Conservation (phyloP, 1,140 invertebrate species). For the Lucilia cuprina region DNA sequence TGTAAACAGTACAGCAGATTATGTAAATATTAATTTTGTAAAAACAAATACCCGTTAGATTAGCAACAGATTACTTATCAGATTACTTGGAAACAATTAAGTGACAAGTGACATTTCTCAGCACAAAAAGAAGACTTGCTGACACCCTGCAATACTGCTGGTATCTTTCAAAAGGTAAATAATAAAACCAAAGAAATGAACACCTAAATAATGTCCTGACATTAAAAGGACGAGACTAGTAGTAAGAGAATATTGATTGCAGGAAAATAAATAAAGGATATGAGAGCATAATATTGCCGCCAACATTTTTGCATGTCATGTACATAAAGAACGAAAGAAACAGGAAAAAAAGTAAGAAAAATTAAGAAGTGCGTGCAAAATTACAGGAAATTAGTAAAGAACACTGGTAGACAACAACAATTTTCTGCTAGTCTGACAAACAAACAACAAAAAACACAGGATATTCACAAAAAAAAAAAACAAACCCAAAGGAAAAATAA, state of each 20-base stretch:
- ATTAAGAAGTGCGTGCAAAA: slow-evolving; percentile 1
- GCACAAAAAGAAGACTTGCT: too few species aligned
- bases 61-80: too few species aligned
- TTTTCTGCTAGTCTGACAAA: not conserved
- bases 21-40: too few species aligned
- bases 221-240: not conserved
- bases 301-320: not conserved
- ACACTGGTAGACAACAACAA: not conserved
- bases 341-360: not conserved
- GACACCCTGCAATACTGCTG: too few species aligned
- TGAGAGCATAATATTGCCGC: not conserved
- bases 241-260: not conserved
- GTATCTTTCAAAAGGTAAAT: not conserved
- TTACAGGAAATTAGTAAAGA: slow-evolving; percentile 2
- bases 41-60: too few species aligned
- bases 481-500: not conserved
- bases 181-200: not conserved
- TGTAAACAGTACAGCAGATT: too few species aligned
- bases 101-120: too few species aligned
- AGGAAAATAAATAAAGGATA: not conserved
- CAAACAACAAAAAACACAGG: not conserved
- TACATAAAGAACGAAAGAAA: not conserved
- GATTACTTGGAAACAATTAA: too few species aligned
- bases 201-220: not conserved
- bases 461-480: not conserved